These are phyloP conservation scores for Diarsia brunnea DNA, from an alignment of 2,888 invertebrate genomes.

Conservation along the genomic window DNA sequence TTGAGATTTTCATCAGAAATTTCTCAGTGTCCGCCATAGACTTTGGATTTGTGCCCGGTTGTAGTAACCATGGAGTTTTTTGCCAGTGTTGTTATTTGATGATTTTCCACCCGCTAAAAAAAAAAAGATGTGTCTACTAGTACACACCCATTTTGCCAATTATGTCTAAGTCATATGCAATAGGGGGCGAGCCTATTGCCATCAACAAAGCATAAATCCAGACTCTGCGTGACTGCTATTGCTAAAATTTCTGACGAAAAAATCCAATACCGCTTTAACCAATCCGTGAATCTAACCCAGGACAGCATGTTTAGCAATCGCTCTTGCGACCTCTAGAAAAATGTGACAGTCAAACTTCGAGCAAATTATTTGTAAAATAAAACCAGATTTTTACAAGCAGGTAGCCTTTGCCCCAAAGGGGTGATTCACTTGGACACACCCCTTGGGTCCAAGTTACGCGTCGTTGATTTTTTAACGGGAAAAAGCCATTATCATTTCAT, in stretches of 20 bases:
- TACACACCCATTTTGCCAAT: background rate
- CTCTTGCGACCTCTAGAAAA: background rate
- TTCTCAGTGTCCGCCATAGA: too few species aligned
- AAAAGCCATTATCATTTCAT: constrained; percentile 65
- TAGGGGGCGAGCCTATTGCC: background rate
- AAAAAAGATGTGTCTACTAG: too few species aligned
- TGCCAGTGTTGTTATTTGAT: too few species aligned
- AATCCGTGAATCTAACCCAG: too few species aligned
- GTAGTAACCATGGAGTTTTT: too few species aligned
- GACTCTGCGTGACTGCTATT: background rate
- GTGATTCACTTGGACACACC: constrained; percentile 43
- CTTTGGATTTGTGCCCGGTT: too few species aligned
- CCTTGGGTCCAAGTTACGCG: constrained; percentile 61
- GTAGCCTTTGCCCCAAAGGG: constrained; percentile 54
- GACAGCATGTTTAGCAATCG: background rate
- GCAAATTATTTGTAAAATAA: constrained; percentile 51
- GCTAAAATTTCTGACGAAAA: too few species aligned
- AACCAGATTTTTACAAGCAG: constrained; percentile 48
- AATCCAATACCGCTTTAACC: too few species aligned
- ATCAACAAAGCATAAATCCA: background rate
- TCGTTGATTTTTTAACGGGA: constrained; percentile 64
- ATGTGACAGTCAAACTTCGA: background rate
- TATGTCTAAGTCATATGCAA: background rate
- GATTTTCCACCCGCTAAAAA: too few species aligned
- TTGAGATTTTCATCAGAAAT: too few species aligned